Evolutionary conservation across 2,888 invertebrate species (phyloP).

Genomic region (Nasonovia ribisnigri): DNA sequence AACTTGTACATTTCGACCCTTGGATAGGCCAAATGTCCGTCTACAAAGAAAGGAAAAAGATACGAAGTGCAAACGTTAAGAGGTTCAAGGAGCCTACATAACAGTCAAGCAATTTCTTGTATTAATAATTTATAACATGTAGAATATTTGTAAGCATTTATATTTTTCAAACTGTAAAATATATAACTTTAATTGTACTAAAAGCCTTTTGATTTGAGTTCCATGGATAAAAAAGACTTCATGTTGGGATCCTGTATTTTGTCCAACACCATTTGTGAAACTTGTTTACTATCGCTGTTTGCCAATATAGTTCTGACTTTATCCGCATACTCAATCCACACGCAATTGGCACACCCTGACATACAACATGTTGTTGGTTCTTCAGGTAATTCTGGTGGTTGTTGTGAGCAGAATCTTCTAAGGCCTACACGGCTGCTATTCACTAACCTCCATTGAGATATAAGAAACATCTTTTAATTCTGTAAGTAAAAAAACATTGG

Average conservation of each 20-base stretch:
- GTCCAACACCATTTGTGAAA: constrained; percentile 79
- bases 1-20: constrained; percentile 82
- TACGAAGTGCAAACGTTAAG: constrained; percentile 74
- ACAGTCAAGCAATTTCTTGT: background rate
- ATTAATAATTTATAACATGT: constrained; percentile 29
- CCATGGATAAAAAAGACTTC: constrained; percentile 84
- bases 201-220: constrained; percentile 72
- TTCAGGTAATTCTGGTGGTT: constrained; percentile 72
- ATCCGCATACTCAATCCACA: constrained; percentile 88
- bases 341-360: constrained; percentile 93
- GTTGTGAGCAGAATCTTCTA: constrained; percentile 11
- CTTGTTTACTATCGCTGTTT: constrained; percentile 77
- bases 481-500: constrained; percentile 9
- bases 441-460: background rate
- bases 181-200: background rate
- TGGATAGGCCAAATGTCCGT: constrained; percentile 79
- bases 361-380: constrained; percentile 90
- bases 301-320: constrained; percentile 77
- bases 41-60: constrained; percentile 82
- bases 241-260: constrained; percentile 85
- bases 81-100: constrained; percentile 43
- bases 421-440: background rate
- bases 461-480: constrained; percentile 19
- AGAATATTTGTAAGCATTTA: constrained; percentile 18
- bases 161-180: constrained; percentile 43